These are phyloP conservation scores for Mythimna albipuncta DNA, from an alignment of 2,888 invertebrate genomes.

Conservation along the genomic window DNA sequence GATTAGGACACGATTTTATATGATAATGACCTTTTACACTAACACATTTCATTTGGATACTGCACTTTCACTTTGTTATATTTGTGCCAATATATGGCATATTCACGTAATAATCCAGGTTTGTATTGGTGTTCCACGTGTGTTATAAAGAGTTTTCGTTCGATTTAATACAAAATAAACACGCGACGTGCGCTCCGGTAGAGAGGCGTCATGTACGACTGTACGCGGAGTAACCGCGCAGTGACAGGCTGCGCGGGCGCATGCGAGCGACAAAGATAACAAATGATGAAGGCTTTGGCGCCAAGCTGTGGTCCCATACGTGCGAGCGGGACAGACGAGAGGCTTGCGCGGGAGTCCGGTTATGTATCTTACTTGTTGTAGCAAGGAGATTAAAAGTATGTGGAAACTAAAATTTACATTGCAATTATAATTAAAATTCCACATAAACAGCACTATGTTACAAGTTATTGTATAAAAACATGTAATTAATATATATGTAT, in stretches of 20 bases:
- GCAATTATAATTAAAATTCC: constrained; percentile 66
- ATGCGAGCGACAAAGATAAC: constrained; percentile 80
- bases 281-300: constrained; percentile 83
- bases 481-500: constrained; percentile 16
- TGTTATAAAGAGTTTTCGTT: constrained; percentile 52
- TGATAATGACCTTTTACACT: constrained; percentile 83
- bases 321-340: constrained; percentile 79
- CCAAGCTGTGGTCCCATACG: constrained; percentile 66
- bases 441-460: constrained; percentile 62
- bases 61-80: constrained; percentile 52
- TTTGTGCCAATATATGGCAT: constrained; percentile 36
- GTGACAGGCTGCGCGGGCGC: constrained; percentile 84
- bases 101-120: constrained; percentile 35
- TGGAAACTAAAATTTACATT: constrained; percentile 77
- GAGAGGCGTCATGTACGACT: constrained; percentile 80
- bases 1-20: constrained; percentile 75
- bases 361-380: constrained; percentile 81
- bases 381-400: constrained; percentile 79
- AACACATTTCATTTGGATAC: constrained; percentile 71
- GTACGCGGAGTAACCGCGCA: constrained; percentile 74
- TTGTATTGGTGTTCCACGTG: constrained; percentile 26
- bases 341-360: constrained; percentile 88
- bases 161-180: constrained; percentile 67
- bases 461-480: constrained; percentile 37
- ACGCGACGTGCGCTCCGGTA: constrained; percentile 80